Percentiles rank a stretch among this genome's conserved stretches.
These are phyloP conservation scores for Drosophila sproati DNA, from an alignment of 1,140 invertebrate species.

Conservation along the genomic window DNA sequence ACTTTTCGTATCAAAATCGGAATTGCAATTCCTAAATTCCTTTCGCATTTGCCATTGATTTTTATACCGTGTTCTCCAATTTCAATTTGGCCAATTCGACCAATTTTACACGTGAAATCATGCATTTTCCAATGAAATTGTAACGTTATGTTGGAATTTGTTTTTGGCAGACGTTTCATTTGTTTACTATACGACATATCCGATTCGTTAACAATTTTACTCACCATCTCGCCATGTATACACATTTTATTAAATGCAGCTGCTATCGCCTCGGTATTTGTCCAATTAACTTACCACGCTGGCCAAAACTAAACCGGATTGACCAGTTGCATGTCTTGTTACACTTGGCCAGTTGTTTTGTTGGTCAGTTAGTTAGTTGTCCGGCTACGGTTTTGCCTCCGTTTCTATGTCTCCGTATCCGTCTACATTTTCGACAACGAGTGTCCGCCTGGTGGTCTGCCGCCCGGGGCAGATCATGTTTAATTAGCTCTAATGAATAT, in stretches of 20 bases:
- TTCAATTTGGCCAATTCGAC: too few relatives aligned
- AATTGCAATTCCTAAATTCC: too few relatives aligned
- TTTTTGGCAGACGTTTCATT: not conserved
- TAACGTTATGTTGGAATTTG: too few relatives aligned
- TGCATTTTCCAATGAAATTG: too few relatives aligned
- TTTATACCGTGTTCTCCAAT: too few relatives aligned
- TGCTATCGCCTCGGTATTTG: not conserved
- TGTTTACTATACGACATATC: not conserved
- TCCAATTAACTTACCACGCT: slow-evolving; percentile 17
- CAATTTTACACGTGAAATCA: too few relatives aligned
- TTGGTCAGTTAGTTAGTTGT: slow-evolving; percentile 23
- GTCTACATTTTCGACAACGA: slow-evolving; percentile 7
- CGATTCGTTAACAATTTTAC: not conserved
- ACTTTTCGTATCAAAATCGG: too few relatives aligned
- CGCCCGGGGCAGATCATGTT: slow-evolving; percentile 67
- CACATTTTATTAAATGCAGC: not conserved
- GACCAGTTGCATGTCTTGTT: slow-evolving; percentile 50
- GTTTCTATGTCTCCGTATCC: not conserved
- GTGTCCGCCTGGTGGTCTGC: not conserved
- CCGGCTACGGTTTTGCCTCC: slow-evolving; percentile 5
- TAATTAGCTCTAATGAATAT: slow-evolving; percentile 80
- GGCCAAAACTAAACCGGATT: slow-evolving; percentile 9
- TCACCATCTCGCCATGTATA: too few relatives aligned
- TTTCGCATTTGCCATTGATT: too few relatives aligned
- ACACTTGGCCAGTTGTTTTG: slow-evolving; percentile 19